A percentile compares a stretch with the other conserved stretches of the same genome.
Evolutionary conservation across 2,797 vertebrate genomes (phyloP).

Genomic region (Microhierax caerulescens): DNA sequence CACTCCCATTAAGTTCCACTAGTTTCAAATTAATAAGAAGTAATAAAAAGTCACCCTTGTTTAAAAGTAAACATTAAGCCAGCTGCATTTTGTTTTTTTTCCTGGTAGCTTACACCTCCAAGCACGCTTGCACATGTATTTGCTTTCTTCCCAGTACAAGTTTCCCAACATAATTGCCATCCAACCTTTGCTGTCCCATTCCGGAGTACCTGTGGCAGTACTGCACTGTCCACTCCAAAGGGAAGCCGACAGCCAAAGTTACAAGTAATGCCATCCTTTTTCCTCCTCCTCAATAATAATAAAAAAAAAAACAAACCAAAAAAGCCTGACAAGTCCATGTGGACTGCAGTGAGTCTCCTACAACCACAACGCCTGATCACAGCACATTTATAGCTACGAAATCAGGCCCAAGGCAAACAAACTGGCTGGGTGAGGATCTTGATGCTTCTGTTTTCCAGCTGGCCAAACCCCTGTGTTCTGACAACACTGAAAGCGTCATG

Average conservation of each 20-base stretch:
- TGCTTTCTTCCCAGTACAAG: not conserved
- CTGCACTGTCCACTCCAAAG: not conserved
- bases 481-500: not conserved
- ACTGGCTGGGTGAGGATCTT: not conserved
- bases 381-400: not conserved
- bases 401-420: constrained; percentile 1
- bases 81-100: not conserved
- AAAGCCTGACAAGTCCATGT: not conserved
- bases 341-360: not conserved
- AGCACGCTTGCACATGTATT: not conserved
- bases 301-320: not conserved
- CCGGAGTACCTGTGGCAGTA: not conserved
- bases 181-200: not conserved
- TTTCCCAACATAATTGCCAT: not conserved
- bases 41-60: not conserved
- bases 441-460: not conserved
- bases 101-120: not conserved
- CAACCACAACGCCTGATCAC: not conserved
- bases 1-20: not conserved
- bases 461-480: not conserved
- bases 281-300: not conserved
- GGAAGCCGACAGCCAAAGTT: not conserved
- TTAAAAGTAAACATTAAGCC: not conserved
- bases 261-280: not conserved
- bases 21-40: not conserved